Conservation (phyloP, 2,797 vertebrate species). For the Periophthalmus magnuspinnatus region DNA sequence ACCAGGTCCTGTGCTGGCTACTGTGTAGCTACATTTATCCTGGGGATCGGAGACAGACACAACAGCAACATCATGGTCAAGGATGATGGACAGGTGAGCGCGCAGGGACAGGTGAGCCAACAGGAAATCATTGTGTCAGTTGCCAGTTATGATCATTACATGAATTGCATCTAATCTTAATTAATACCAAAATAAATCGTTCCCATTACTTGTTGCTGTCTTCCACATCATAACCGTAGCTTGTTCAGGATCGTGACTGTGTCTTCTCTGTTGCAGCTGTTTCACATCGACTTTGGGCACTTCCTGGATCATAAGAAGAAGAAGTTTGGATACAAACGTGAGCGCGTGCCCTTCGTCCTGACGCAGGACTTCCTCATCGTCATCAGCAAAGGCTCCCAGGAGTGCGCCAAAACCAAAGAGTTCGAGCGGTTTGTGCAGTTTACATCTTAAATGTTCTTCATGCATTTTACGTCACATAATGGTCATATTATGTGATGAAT, state of each 20-base stretch:
- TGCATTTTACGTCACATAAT: not conserved
- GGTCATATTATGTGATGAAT: too few relatives aligned
- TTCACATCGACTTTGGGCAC: slow-evolving; percentile 86
- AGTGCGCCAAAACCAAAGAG: slow-evolving; percentile 86
- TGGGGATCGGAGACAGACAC: slow-evolving; percentile 85
- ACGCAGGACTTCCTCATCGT: slow-evolving; percentile 87
- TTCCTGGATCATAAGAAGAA: slow-evolving; percentile 89
- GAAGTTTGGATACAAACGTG: slow-evolving; percentile 87
- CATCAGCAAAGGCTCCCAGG: slow-evolving; percentile 84
- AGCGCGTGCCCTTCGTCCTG: slow-evolving; percentile 85
- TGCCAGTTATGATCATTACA: not conserved
- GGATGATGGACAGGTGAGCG: slow-evolving; percentile 82
- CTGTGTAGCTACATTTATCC: slow-evolving; percentile 86
- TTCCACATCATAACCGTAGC: too few relatives aligned
- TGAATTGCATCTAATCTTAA: not conserved
- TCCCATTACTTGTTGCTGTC: too few relatives aligned
- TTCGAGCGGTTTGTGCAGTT: slow-evolving; percentile 77
- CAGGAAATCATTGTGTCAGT: too few relatives aligned
- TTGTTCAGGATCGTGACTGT: not conserved
- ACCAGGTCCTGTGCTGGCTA: slow-evolving; percentile 85
- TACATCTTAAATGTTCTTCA: not conserved
- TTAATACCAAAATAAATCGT: too few relatives aligned
- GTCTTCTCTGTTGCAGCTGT: slow-evolving; percentile 68
- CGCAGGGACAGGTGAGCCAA: too few relatives aligned
- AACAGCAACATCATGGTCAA: slow-evolving; percentile 90